Evolutionary conservation across 1,140 invertebrate species (phyloP).

Genomic region (Phymastichus coffea): DNA sequence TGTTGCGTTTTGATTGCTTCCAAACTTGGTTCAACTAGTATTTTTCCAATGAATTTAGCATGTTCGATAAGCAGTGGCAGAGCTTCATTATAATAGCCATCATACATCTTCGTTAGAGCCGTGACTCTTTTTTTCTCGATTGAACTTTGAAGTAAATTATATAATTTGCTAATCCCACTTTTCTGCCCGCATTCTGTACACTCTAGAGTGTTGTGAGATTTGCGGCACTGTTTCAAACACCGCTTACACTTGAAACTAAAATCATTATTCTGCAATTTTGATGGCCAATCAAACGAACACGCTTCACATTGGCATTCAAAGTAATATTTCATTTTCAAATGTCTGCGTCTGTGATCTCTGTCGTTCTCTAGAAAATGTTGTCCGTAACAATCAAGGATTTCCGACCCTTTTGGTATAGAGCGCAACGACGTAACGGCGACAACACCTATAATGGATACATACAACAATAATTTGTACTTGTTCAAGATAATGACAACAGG

Average conservation of each 20-base stretch:
- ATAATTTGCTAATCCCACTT: conserved; percentile 35
- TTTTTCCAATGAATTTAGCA: conserved; percentile 40
- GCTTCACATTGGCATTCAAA: conserved; percentile 61
- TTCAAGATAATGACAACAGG: no score
- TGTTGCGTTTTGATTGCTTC: conserved; percentile 53
- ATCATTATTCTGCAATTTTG: conserved; percentile 28
- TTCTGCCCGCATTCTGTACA: conserved; percentile 36
- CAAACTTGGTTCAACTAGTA: conserved; percentile 41
- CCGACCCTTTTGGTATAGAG: conserved; percentile 54
- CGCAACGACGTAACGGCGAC: conserved; percentile 58
- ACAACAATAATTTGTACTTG: background rate
- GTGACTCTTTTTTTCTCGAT: conserved; percentile 39
- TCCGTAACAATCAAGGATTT: conserved; percentile 66
- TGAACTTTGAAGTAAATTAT: conserved; percentile 38
- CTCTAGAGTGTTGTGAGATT: background rate
- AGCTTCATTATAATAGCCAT: conserved; percentile 45
- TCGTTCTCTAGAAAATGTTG: conserved; percentile 56
- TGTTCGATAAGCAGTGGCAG: conserved; percentile 45
- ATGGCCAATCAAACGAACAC: conserved; percentile 58
- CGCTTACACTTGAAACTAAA: conserved; percentile 37
- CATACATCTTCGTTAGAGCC: conserved; percentile 46
- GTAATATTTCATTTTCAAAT: conserved; percentile 60
- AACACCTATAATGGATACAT: conserved; percentile 43
- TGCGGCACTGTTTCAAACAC: conserved; percentile 25
- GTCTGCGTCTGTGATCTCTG: conserved; percentile 46